A percentile compares a stretch with the other conserved stretches of the same genome.
phyloP scores from a whole-genome alignment of 2,888 invertebrate species.

The Netelia inedita region DNA sequence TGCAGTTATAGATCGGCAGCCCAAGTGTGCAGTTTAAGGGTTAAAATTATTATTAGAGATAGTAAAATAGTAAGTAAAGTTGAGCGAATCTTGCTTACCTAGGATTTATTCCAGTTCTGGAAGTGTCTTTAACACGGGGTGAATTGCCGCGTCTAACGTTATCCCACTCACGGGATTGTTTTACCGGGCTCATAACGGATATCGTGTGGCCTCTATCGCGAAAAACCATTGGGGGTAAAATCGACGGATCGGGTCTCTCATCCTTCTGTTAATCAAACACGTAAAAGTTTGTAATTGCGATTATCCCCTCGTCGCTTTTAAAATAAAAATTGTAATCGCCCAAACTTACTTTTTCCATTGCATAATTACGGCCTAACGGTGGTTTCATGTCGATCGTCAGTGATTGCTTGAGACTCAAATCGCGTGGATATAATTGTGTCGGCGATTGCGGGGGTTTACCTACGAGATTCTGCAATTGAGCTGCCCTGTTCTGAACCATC shows the following conservation, averaged over 20 bases:
- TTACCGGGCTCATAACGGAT: conserved; percentile 93
- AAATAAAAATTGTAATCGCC: conserved; percentile 2
- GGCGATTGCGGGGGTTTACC: conserved; percentile 89
- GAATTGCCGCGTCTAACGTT: conserved; percentile 83
- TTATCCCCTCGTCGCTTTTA: neutral
- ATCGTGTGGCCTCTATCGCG: conserved; percentile 93
- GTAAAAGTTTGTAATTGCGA: conserved; percentile 33
- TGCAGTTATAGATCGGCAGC: too few species aligned
- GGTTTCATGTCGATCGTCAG: conserved; percentile 81
- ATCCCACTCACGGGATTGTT: conserved; percentile 85
- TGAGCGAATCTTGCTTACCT: conserved; percentile 83
- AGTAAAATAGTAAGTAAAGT: neutral
- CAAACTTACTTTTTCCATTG: conserved; percentile 78
- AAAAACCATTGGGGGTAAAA: conserved; percentile 83
- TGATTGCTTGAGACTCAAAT: conserved; percentile 78
- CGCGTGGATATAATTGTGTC: conserved; percentile 87
- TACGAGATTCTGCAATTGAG: conserved; percentile 74
- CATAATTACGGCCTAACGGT: conserved; percentile 81
- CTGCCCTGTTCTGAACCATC: conserved; percentile 77
- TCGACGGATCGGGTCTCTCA: conserved; percentile 83
- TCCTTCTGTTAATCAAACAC: conserved; percentile 78
- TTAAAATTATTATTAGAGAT: too few species aligned
- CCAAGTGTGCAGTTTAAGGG: too few species aligned
- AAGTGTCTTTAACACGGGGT: conserved; percentile 85
- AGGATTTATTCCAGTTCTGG: conserved; percentile 93